Evolutionary conservation across 1,140 invertebrate genomes (phyloP).

Genomic region (Drosophila melanogaster): Release_6_plus_ISO1_MT NT_037436.4:2435001-2435500

Average conservation of each 20-base stretch:
- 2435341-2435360: slow-evolving; percentile 80
- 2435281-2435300: slow-evolving; percentile 60
- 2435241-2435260: slow-evolving; percentile 52
- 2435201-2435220: slow-evolving; percentile 34
- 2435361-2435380: slow-evolving; percentile 81
- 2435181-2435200: slow-evolving; percentile 33
- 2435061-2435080: slow-evolving; percentile 29
- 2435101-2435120: slow-evolving; percentile 73
- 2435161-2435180: background rate
- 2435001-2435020: slow-evolving; percentile 72
- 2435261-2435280: slow-evolving; percentile 10
- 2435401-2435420: slow-evolving; percentile 65
- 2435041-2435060: slow-evolving; percentile 40
- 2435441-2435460: slow-evolving; percentile 16
- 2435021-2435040: slow-evolving; percentile 66
- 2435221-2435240: slow-evolving; percentile 50
- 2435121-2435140: slow-evolving; percentile 76
- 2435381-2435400: slow-evolving; percentile 85
- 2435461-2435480: slow-evolving; percentile 13
- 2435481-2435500: slow-evolving; percentile 74
- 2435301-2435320: slow-evolving; percentile 72
- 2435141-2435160: background rate
- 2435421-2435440: slow-evolving; percentile 56
- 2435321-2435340: slow-evolving; percentile 71
- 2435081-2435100: slow-evolving; percentile 73